Percentiles rank a stretch among this genome's conserved stretches.
Evolutionary conservation across 1,140 invertebrate genomes (phyloP).

Genomic region (Lithobius niger): DNA sequence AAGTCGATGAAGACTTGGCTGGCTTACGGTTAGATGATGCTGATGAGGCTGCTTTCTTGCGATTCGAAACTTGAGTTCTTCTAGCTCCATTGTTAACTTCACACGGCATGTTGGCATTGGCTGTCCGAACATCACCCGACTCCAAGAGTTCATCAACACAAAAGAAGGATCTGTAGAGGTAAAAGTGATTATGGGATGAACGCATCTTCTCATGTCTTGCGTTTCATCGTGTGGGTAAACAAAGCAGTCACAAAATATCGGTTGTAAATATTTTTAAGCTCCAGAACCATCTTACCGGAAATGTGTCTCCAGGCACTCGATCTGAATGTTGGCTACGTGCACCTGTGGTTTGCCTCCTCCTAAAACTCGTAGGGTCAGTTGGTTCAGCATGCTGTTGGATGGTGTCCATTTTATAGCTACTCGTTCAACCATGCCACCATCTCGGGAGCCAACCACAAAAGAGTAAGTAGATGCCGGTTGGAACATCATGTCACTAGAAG

Average conservation of each 20-base stretch:
- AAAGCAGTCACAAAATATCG: background rate
- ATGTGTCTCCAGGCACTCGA: conserved; percentile 22
- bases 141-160: background rate
- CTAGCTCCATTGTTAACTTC: no score
- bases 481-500: conserved; percentile 39
- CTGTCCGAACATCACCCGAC: background rate
- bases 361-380: conserved; percentile 63
- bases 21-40: no score
- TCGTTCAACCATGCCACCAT: conserved; percentile 45
- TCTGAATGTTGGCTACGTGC: conserved; percentile 20
- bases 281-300: conserved; percentile 16
- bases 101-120: conserved; percentile 20
- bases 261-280: background rate
- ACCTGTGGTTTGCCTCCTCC: conserved; percentile 38
- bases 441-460: conserved; percentile 47
- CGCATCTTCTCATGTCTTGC: background rate
- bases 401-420: conserved; percentile 62
- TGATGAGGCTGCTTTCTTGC: no score
- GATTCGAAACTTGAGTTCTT: no score
- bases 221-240: background rate
- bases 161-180: background rate
- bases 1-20: no score
- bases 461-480: conserved; percentile 55
- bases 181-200: background rate
- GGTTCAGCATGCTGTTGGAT: conserved; percentile 58